Conservation (phyloP, 2,888 invertebrate genomes). For the Erannis defoliaria region DNA sequence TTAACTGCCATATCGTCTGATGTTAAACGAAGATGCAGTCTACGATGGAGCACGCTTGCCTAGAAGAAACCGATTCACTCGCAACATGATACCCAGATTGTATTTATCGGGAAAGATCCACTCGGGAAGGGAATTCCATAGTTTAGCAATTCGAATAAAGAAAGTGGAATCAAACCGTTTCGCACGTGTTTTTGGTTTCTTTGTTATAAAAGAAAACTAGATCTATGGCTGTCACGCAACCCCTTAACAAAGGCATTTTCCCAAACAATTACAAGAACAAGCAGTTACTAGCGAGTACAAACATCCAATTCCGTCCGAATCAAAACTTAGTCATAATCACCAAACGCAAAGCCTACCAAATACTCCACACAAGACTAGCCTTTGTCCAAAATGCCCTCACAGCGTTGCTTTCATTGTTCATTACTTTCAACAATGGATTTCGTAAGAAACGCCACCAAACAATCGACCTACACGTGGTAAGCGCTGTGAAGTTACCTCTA, state of each 20-base stretch:
- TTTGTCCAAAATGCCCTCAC: conserved; percentile 25
- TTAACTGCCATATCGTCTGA: no score
- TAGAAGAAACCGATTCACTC: no score
- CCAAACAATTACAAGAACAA: neutral
- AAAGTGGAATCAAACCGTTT: no score
- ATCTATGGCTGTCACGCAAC: no score
- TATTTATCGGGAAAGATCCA: neutral
- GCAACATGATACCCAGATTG: no score
- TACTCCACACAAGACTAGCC: conserved; percentile 6
- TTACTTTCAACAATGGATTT: conserved; percentile 29
- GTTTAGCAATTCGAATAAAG: no score
- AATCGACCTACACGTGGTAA: conserved; percentile 25
- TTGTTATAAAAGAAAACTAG: no score
- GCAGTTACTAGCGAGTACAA: neutral
- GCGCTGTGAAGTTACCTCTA: neutral
- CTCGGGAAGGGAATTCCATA: no score
- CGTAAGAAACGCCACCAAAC: conserved; percentile 21
- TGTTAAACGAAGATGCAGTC: no score
- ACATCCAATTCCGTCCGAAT: neutral
- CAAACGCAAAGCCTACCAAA: conserved; percentile 12
- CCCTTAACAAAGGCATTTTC: neutral
- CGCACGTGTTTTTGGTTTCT: no score
- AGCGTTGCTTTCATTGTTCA: conserved; percentile 20
- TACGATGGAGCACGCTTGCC: no score
- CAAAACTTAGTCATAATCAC: conserved; percentile 11